Evolutionary conservation across 2,888 invertebrate genomes (phyloP).

Genomic region (Parochlus steinenii): DNA sequence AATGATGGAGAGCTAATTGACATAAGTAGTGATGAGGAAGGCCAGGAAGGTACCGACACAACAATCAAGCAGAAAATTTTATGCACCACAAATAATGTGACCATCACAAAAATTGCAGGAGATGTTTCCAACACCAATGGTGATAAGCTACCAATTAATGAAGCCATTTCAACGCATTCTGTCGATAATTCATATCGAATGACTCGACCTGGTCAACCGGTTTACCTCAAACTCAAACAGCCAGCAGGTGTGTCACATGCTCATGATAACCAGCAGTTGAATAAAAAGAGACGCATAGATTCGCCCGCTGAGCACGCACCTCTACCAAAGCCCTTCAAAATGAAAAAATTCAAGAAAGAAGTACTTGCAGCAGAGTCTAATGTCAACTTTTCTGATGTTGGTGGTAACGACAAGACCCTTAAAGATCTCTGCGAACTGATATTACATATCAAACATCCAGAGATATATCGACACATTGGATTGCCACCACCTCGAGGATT

Average conservation of each 20-base stretch:
- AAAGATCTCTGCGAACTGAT: constrained; percentile 55
- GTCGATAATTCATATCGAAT: background rate
- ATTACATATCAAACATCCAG: constrained; percentile 76
- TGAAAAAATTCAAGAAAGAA: constrained; percentile 27
- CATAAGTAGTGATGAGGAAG: constrained; percentile 60
- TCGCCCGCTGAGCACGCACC: background rate
- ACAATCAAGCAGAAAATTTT: constrained; percentile 6
- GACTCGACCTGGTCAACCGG: background rate
- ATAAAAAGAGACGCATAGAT: constrained; percentile 11
- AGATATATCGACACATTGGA: constrained; percentile 71
- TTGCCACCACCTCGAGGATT: constrained; percentile 80
- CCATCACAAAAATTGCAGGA: constrained; percentile 5
- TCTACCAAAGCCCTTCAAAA: constrained; percentile 14
- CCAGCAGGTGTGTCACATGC: background rate
- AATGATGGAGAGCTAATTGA: constrained; percentile 59
- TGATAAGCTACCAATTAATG: constrained; percentile 3
- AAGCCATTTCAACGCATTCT: background rate
- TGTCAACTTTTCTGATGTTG: constrained; percentile 57
- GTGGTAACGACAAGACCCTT: constrained; percentile 61
- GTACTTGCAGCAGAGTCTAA: constrained; percentile 20
- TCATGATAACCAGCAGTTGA: constrained; percentile 9
- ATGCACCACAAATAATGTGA: constrained; percentile 2
- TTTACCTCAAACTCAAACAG: background rate
- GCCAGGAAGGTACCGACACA: constrained; percentile 25
- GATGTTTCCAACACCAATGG: constrained; percentile 6